Conservation (phyloP, 2,797 vertebrate species). For the Pipistrellus nathusii region DNA sequence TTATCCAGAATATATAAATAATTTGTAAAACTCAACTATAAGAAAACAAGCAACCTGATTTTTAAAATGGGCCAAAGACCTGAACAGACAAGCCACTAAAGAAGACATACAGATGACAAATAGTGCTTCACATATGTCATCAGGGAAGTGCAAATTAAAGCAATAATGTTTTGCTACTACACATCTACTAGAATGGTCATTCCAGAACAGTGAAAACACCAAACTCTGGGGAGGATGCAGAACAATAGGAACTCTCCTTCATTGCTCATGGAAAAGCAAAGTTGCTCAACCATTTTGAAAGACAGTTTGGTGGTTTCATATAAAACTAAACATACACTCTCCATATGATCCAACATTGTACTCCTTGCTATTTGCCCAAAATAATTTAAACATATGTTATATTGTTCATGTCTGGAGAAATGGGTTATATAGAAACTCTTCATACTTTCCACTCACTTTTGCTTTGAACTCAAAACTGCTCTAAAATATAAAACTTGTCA, state of each 20-base stretch:
- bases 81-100: not conserved
- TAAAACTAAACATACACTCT: not conserved
- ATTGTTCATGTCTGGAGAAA: not conserved
- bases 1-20: not conserved
- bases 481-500: not conserved
- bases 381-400: not conserved
- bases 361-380: not conserved
- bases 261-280: not conserved
- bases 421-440: fast-evolving
- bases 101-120: not conserved
- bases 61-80: not conserved
- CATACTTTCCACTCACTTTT: not conserved
- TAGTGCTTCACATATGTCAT: not conserved
- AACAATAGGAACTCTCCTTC: not conserved
- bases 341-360: not conserved
- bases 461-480: not conserved
- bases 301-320: not conserved
- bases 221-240: not conserved
- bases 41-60: not conserved
- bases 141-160: not conserved
- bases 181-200: not conserved
- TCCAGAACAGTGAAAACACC: not conserved
- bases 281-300: not conserved
- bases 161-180: not conserved
- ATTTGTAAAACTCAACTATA: not conserved